Base-by-base conservation (phyloP, 2,797 vertebrate genomes). In the Periparus ater region DNA sequence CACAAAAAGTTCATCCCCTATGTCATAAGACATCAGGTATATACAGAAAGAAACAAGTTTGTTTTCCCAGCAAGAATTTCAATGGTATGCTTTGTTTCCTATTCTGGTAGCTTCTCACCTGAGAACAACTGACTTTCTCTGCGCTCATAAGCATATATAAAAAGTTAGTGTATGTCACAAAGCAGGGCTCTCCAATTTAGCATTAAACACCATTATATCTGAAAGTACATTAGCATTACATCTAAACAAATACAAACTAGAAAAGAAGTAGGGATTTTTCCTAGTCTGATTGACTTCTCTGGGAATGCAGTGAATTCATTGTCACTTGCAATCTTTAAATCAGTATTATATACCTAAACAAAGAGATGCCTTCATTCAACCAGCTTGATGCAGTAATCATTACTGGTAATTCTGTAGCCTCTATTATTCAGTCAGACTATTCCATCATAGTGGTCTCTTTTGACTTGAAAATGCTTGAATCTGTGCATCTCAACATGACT, bases 401-500 rank as follows among this genome's bases (percentile, higher is more conserved):
- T 86, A 84, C 32, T 51, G 79, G 45, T 77, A 88, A 81, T 81
- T 92, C 42, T 71, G 27, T 67, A 67, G 65, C 57, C 34, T 65
- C 12, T 87, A 7, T 79, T 77, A 65, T 80, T 88, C 71, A 45
- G 47, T 68, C 68, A 82, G n/a, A 57, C 53, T 67, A 14, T 80
- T 91, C 75, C 34, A 63, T 91, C 60, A 54, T 79, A 73, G 82
- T 82, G 60, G 7, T 92, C 38, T 85, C 73, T 85, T 63, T 79
- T 88, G 54, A 73, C 67, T 88, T 15, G 54, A 45, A 82, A 86
- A 84, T 91, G 89, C 72, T 82, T 89, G 88, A 86, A 91, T 95
- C 79, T 94, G 81, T 96, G 89, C 83, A 73, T 95, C 95, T 96
- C 84, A 96, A 81, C 89, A 73, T 79, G 91, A 95, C 80, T 94